phyloP scores from a whole-genome alignment of 2,113 vertebrate genomes.

The Nanger granti region DNA sequence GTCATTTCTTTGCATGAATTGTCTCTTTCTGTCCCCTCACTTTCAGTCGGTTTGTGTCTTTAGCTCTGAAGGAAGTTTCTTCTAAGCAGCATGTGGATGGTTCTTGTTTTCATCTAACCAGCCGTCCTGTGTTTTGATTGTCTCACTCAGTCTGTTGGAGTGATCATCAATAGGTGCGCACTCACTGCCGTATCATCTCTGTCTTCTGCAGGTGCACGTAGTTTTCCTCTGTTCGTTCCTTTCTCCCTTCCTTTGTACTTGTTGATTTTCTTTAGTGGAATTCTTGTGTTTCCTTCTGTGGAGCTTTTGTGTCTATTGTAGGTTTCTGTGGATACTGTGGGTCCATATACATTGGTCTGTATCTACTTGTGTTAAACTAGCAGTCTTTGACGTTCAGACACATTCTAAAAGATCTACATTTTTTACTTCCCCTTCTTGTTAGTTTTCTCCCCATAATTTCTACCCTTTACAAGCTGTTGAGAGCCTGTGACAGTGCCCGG shows the following conservation, averaged over 20 bases:
- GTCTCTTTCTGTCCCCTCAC: not conserved
- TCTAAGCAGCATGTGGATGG: not conserved
- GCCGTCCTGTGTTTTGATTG: not conserved
- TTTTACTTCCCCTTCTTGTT: not conserved
- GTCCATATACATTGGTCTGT: not conserved
- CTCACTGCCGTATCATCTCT: accelerated
- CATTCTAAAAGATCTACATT: not conserved
- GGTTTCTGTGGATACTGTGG: not conserved
- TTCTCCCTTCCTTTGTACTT: not conserved
- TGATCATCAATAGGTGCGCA: accelerated
- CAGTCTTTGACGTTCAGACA: not conserved
- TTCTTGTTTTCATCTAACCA: not conserved
- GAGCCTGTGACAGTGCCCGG: accelerated
- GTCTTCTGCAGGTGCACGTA: not conserved
- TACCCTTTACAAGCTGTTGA: not conserved
- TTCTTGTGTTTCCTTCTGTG: not conserved
- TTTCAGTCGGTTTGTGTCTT: not conserved
- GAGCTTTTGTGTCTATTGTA: not conserved
- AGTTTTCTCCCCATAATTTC: not conserved
- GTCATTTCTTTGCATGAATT: not conserved
- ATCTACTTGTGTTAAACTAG: not conserved
- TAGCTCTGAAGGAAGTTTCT: not conserved
- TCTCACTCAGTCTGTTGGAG: not conserved
- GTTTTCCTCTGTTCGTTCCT: not conserved
- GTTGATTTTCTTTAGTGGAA: not conserved